Evolutionary conservation across 2,797 vertebrate genomes (phyloP), one percentile per base, ranked within the genome.

Genomic region (Oryzias sinensis): DNA sequence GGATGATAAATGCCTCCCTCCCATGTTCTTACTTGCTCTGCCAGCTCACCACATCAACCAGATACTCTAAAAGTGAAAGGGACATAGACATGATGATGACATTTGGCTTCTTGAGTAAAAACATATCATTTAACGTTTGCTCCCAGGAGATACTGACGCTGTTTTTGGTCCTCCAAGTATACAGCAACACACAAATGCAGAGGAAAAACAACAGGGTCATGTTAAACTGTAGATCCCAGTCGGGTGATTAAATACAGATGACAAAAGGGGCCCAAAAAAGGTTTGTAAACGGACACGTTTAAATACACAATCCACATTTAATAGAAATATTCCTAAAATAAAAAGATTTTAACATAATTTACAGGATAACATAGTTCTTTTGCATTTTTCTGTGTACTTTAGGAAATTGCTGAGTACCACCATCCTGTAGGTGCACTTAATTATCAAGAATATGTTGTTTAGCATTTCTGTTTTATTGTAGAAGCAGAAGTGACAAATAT

Each of bases 1-100:
- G 75, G 83, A 89, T 88, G 88, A 91, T 90, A 88, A 88, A 91
- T 90, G 77, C 83, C 84, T 90, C 82, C 70, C 70, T 85, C 68
- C 88, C 85, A 87, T 87, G 88, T 90, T 88, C 83, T 78, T 88
- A 89, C 88, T 89, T 60, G 78, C 80, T 83, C 77, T 82, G 87
- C 87, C 88, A 87, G 82, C 86, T 90, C 79, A 91, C 90, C 91
- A 92, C 90, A 92, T 93, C 87, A 90, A 85, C 88, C 83, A 80
- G 77, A 68, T 50, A 74, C 85, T 84, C 82, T 70, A 59, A 88
- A 86, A 87, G 83, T 77, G 80, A 77, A 77, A 82, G 80, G 79
- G 81, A 80, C 84, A 84, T 76, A 89, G 87, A 90, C 87, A 87
- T 65, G 84, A 90, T 83, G 87, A 89, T 90, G 86, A 89, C 80